These are phyloP conservation scores for Limenitis camilla DNA, from an alignment of 2,888 invertebrate species.

Conservation along the genomic window DNA sequence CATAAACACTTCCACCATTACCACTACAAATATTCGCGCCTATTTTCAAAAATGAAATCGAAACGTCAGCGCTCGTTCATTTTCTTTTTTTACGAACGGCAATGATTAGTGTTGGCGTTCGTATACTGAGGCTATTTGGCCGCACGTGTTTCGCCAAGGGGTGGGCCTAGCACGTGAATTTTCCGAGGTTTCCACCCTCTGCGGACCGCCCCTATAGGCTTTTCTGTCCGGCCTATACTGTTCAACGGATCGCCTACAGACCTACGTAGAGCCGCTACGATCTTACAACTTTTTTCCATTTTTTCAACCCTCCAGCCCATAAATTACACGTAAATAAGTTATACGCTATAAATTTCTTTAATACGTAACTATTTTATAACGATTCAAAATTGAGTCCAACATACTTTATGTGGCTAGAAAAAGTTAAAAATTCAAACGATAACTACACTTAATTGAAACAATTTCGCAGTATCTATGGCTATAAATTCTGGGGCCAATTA, in stretches of 20 bases:
- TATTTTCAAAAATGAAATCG: constrained; percentile 44
- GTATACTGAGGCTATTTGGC: constrained; percentile 66
- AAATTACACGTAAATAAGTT: constrained; percentile 2
- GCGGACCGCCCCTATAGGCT: constrained; percentile 75
- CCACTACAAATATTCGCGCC: constrained; percentile 33
- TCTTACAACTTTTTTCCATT: constrained; percentile 13
- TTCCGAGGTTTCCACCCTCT: constrained; percentile 74
- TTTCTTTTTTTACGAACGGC: constrained; percentile 60
- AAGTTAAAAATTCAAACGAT: constrained; percentile 12
- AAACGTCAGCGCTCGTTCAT: constrained; percentile 44
- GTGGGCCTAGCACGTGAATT: constrained; percentile 71
- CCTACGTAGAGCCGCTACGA: constrained; percentile 43
- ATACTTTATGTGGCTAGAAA: constrained; percentile 6
- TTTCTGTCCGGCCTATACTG: constrained; percentile 75
- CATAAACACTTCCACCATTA: constrained; percentile 55
- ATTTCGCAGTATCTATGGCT: constrained; percentile 17
- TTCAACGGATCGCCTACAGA: constrained; percentile 66
- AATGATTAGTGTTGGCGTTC: constrained; percentile 67
- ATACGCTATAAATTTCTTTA: constrained; percentile 3
- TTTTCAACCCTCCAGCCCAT: constrained; percentile 13
- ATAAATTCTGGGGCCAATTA: constrained; percentile 21
- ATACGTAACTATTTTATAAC: constrained; percentile 8
- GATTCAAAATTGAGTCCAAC: constrained; percentile 4
- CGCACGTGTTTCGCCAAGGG: constrained; percentile 65
- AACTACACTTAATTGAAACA: constrained; percentile 21